Percentiles rank a stretch among this genome's conserved stretches.
These are phyloP conservation scores for Catamblyrhynchus diadema DNA, from an alignment of 2,797 vertebrate genomes.

Conservation along the genomic window DNA sequence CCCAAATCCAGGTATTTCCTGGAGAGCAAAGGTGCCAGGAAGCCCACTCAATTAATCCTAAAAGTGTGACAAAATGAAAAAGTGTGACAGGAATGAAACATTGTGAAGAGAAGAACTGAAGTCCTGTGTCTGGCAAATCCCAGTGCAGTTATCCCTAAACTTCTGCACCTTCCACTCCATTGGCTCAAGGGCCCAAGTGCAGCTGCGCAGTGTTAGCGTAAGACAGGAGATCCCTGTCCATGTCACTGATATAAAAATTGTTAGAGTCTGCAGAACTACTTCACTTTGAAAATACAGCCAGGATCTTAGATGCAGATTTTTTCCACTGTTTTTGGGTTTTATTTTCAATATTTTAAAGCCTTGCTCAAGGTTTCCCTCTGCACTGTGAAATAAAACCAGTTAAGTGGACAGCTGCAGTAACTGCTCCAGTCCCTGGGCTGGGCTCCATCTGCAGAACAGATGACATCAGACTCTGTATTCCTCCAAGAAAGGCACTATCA, in stretches of 20 bases:
- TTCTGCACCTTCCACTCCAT: background rate
- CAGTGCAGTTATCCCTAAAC: rapidly evolving
- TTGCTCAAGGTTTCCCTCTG: background rate
- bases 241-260: background rate
- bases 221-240: background rate
- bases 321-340: background rate
- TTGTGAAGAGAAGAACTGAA: background rate
- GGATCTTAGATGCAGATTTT: background rate
- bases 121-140: background rate
- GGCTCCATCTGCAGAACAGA: background rate
- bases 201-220: background rate
- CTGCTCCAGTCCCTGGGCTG: background rate
- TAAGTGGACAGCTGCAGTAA: background rate
- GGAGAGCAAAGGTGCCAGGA: background rate
- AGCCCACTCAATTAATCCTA: background rate
- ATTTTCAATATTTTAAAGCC: background rate
- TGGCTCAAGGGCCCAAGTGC: background rate
- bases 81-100: background rate
- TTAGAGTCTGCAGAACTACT: background rate
- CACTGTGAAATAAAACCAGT: background rate
- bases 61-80: background rate
- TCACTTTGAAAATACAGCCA: background rate
- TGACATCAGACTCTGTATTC: background rate
- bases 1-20: background rate
- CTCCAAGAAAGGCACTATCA: background rate